A percentile compares a stretch with the other conserved stretches of the same genome.
These are phyloP conservation scores for Dolichomitus sp. DNA, from an alignment of 2,888 invertebrate genomes.

Conservation along the genomic window DNA sequence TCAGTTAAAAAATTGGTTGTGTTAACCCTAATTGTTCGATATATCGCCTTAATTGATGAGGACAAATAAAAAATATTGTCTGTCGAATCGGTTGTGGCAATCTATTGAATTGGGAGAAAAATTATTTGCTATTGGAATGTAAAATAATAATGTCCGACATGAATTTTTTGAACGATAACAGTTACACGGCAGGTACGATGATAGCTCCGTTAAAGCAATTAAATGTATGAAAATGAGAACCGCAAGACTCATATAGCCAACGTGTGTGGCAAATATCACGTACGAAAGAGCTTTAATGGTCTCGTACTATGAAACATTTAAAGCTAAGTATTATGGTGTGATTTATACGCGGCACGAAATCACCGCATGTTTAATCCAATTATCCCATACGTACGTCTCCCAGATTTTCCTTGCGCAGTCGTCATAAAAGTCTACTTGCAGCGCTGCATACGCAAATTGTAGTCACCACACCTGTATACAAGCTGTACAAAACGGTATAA, in stretches of 20 bases:
- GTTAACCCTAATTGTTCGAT: no score
- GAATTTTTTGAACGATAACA: not conserved
- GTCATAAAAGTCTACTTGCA: slow-evolving; percentile 2
- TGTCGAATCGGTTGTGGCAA: no score
- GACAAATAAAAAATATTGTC: no score
- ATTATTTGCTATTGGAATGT: not conserved
- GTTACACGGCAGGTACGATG: not conserved
- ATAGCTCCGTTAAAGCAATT: not conserved
- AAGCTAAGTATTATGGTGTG: slow-evolving; percentile 7
- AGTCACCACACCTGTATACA: not conserved
- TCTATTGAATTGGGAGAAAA: no score
- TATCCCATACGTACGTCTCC: slow-evolving; percentile 15
- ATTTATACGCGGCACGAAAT: slow-evolving; percentile 20
- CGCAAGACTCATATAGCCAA: not conserved
- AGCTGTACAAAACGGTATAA: not conserved
- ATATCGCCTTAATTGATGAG: no score
- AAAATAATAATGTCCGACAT: not conserved
- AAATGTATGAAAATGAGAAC: not conserved
- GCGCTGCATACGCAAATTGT: not conserved
- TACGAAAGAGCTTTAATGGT: slow-evolving; percentile 26
- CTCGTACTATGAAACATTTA: slow-evolving; percentile 4
- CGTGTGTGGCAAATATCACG: slow-evolving; percentile 10
- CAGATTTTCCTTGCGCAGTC: slow-evolving; percentile 1
- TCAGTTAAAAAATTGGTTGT: no score
- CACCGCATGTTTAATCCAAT: slow-evolving; percentile 30